Percentiles rank a stretch among this genome's conserved stretches.
Evolutionary conservation across 2,797 vertebrate genomes (phyloP).

Genomic region (Argentina silus): DNA sequence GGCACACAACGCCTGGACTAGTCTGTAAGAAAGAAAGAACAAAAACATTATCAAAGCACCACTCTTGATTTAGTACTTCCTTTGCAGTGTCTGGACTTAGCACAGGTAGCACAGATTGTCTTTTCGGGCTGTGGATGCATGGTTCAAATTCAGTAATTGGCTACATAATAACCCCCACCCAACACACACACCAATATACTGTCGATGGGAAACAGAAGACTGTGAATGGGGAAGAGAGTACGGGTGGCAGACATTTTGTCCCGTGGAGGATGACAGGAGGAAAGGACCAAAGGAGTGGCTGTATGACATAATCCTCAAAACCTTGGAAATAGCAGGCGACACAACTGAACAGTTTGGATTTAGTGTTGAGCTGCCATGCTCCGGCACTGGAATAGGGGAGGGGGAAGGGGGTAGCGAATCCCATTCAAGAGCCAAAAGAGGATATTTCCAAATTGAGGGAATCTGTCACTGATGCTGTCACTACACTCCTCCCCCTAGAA

Average conservation of each 20-base stretch:
- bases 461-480: not conserved
- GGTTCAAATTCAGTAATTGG: not conserved
- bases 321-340: too few species aligned
- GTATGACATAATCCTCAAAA: too few species aligned
- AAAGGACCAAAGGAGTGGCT: not conserved
- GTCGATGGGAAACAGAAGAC: not conserved
- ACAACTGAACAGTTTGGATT: not conserved
- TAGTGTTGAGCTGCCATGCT: slow-evolving; percentile 14
- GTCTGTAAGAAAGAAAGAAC: slow-evolving; percentile 29
- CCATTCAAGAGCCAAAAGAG: not conserved
- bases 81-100: slow-evolving; percentile 4
- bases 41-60: slow-evolving; percentile 47
- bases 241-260: not conserved
- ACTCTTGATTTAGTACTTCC: slow-evolving; percentile 13
- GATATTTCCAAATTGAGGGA: not conserved
- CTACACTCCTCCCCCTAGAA: not conserved
- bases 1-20: too few species aligned
- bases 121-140: not conserved
- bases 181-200: not conserved
- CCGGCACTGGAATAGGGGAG: too few species aligned
- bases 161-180: too few species aligned
- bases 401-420: slow-evolving; percentile 3
- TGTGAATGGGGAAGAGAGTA: not conserved
- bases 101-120: slow-evolving; percentile 16
- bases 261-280: not conserved